A percentile compares a stretch with the other conserved stretches of the same genome.
phyloP scores from a whole-genome alignment of 1,140 invertebrate species.

The Cydia fagiglandana region DNA sequence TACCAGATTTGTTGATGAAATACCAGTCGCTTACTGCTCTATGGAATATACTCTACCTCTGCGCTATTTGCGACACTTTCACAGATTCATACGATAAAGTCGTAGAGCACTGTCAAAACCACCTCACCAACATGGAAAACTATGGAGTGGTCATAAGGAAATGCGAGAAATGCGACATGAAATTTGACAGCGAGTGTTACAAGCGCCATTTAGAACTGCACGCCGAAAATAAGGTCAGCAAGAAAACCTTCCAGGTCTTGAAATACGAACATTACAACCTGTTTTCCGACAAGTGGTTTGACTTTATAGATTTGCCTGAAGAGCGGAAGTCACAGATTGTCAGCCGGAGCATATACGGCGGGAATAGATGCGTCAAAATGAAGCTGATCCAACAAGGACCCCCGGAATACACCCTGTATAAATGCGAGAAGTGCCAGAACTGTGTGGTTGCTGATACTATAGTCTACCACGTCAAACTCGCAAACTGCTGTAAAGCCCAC shows the following conservation, averaged over 20 bases:
- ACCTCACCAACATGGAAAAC: conserved; percentile 34
- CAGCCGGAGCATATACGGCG: conserved; percentile 36
- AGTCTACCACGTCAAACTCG: conserved; percentile 1
- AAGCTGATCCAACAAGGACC: conserved; percentile 9
- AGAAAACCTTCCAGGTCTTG: conserved; percentile 36
- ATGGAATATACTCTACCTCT: conserved; percentile 42
- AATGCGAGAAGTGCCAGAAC: conserved; percentile 36
- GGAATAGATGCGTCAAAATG: conserved; percentile 33
- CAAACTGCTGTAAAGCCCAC: background rate
- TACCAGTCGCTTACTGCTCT: conserved; percentile 34
- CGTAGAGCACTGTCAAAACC: conserved; percentile 41
- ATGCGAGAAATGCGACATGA: conserved; percentile 39
- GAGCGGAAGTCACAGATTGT: conserved; percentile 34
- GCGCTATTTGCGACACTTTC: conserved; percentile 35
- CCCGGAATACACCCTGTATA: conserved; percentile 33
- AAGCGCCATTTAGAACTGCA: conserved; percentile 36
- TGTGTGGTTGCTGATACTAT: background rate
- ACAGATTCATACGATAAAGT: conserved; percentile 39
- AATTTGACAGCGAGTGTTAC: conserved; percentile 35
- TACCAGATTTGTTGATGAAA: conserved; percentile 38
- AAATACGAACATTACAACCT: conserved; percentile 34
- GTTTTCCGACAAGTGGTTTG: conserved; percentile 35
- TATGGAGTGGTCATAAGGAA: conserved; percentile 19
- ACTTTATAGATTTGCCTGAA: conserved; percentile 33
- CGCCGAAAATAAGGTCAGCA: background rate